Evolutionary conservation across 2,888 invertebrate genomes (phyloP), one percentile per base, ranked within the genome.

Genomic region (Leptinotarsa juncta): DNA sequence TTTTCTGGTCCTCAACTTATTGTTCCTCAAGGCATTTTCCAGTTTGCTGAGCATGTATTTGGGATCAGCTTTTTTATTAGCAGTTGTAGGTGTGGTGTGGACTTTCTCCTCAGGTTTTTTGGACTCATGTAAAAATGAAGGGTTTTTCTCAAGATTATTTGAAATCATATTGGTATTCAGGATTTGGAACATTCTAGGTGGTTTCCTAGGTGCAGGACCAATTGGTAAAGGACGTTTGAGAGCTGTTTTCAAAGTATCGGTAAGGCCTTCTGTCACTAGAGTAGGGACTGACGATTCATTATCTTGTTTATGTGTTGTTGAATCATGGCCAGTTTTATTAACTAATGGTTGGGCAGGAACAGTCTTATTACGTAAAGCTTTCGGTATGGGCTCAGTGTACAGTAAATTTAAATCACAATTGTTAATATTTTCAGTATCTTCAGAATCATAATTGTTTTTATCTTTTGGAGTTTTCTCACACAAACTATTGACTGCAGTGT

Each of bases 181-280:
- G 80, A 90, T 88, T 53, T 88, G 88, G 81, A 93, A 93, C 1
- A 90, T 91, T 77, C 94, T 87, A 0, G 94, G 95, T 2, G 95
- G 94, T 84, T 95, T 94, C 82, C 92, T 92, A 0, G 94, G 95
- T 0, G 94, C 93, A 5, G 94, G 94, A 0, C 94, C 94, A 4
- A 87, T 77, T 0, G 94, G 94, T 67, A 94, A 83, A 0, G 94
- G 94, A 79, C 92, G 91, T 83, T 91, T 92, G 65, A 94, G 86
- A 20, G 92, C 93, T 77, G 91, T 90, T 83, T 92, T 92, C 51
- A 94, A 86, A 1, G 92, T 93, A 80, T 92, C 92, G 0, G 91
- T 86, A 73, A 88, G 81, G 55, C 78, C 79, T 65, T 75, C 72
- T 5, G 75, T 67, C 53, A 77, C 67, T 18, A 72, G 53, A 20